A percentile compares a stretch with the other conserved stretches of the same genome.
phyloP scores from a whole-genome alignment of 2,113 vertebrate genomes.

The Cichladusa arquata region DNA sequence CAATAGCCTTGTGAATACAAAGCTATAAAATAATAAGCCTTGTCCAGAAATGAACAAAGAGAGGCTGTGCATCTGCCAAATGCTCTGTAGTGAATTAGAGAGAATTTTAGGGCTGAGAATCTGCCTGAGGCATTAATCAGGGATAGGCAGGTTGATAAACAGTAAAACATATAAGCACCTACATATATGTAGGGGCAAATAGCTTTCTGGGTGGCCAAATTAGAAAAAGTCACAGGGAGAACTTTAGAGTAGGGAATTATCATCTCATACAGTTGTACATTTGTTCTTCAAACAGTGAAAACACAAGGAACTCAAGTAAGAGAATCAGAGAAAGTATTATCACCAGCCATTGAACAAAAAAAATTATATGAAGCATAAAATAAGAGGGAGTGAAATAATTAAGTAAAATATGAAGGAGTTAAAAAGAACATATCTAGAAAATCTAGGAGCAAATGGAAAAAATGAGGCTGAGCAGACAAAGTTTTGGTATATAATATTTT shows the following conservation, averaged over 20 bases:
- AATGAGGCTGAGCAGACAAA: neutral
- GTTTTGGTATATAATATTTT: neutral
- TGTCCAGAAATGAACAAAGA: neutral
- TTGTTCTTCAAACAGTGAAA: neutral
- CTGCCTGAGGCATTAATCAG: neutral
- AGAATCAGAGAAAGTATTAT: neutral
- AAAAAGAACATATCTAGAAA: neutral
- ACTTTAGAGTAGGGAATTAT: neutral
- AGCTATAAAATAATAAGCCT: neutral
- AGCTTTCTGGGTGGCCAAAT: neutral
- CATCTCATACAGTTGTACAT: neutral
- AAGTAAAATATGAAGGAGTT: neutral
- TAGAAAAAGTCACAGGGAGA: neutral
- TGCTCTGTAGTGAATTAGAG: neutral
- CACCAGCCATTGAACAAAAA: neutral
- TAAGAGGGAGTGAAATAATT: neutral
- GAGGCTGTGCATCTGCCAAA: neutral
- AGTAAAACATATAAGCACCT: neutral
- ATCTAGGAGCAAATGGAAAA: neutral
- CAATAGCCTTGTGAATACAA: neutral
- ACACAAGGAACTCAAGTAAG: neutral
- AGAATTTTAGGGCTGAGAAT: neutral
- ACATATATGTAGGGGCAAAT: neutral
- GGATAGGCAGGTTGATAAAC: neutral
- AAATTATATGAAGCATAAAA: neutral